Base-by-base conservation (phyloP, 2,888 invertebrate genomes). In the Micoletzkya japonica region DNA sequence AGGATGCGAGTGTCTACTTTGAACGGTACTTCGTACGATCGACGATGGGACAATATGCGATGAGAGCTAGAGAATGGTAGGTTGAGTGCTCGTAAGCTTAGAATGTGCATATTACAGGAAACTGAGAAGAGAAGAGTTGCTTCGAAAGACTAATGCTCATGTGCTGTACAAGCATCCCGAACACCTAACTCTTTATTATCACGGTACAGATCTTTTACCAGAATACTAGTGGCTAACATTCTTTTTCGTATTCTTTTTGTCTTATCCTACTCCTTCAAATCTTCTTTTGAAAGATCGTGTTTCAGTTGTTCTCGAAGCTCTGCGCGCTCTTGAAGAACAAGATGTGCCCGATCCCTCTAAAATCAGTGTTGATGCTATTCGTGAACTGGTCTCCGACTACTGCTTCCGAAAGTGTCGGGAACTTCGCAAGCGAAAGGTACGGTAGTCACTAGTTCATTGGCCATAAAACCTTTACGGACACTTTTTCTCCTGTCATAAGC, bases 11-110 rank as follows among this genome's bases (percentile, higher is more conserved):
- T 49, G 20, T n/a, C 24, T 37, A 66, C 54, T 66, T 66, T 44
- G 44, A 66, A 36, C 54, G 37, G 28, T 66, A 54, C 64, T 66
- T 66, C 54, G 36, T 66, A 4, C 36, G 10, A 2, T 66, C 64
- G 4, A 66, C 64, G 14, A 28, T 66, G 30, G 64, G 64, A 32
- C 34, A 28, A 7, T 36, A 30, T 0, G 54, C 64, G 2, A 52
- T 66, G 54, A 54, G 37, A 10, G 52, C 26, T 17, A 66, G 32
- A 28, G 64, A 66, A 7, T 66, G 64, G 64, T 37, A 30, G 10
- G 54, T 26, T 7, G 10, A 20, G 14, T 26, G 10, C 26, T 24
- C 14, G 24, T 54, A 24, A 10, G 10, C 7, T n/a, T 54, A 10
- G 26, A 54, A 54, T 17, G 10, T 20, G 10, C 24, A 54, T 10